phyloP scores from a whole-genome alignment of 2,797 vertebrate species.

The Sebastes kiyomatsui region DNA sequence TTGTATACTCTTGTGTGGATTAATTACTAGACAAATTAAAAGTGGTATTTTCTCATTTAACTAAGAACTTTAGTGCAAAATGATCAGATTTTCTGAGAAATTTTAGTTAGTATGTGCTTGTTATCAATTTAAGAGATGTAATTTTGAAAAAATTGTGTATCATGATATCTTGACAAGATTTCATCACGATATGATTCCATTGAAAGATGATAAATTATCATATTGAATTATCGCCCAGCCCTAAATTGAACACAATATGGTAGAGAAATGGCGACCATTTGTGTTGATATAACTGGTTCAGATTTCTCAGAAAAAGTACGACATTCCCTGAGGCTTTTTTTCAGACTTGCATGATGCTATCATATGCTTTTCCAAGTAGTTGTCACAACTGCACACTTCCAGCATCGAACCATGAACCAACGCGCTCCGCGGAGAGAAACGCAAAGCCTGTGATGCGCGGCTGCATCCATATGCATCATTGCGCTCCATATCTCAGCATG shows the following conservation, averaged over 20 bases:
- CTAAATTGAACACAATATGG: neutral
- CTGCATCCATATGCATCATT: constrained; percentile 46
- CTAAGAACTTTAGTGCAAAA: too few species aligned
- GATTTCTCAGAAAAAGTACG: neutral
- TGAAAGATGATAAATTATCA: too few species aligned
- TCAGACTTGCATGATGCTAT: constrained; percentile 1
- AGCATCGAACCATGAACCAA: constrained; percentile 21
- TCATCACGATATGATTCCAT: too few species aligned
- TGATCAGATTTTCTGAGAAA: too few species aligned
- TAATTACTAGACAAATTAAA: too few species aligned
- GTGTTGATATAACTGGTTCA: neutral
- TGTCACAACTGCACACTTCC: constrained; percentile 9
- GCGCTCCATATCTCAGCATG: constrained; percentile 43
- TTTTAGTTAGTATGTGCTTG: too few species aligned
- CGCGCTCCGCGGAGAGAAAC: neutral
- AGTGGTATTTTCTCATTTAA: too few species aligned
- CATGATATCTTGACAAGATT: too few species aligned
- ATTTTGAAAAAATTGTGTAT: too few species aligned
- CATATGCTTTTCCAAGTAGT: constrained; percentile 16
- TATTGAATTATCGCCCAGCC: too few species aligned
- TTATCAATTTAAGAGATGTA: too few species aligned
- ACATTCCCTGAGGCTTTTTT: constrained; percentile 8
- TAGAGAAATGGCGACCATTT: neutral
- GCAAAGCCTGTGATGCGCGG: constrained; percentile 9
- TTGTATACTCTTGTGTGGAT: too few species aligned